Evolutionary conservation across 2,797 vertebrate species (phyloP), one percentile per base, ranked within the genome.

Genomic region (Buceros bicornis): DNA sequence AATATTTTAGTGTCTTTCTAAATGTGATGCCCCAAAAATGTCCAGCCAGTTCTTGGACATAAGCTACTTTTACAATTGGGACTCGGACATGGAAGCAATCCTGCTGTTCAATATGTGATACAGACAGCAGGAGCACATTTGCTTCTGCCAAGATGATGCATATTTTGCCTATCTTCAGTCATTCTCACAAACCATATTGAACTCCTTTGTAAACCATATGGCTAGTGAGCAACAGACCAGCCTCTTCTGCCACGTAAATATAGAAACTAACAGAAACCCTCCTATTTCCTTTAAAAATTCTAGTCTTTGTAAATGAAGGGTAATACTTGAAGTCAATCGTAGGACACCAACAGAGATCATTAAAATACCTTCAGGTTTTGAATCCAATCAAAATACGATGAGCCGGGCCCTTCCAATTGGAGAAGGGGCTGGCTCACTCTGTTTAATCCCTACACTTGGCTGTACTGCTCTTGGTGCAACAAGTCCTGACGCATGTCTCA

Each of bases 401-500:
- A 93, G 61, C 12, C 2, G 2, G 35, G 19, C 33, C 45, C 42
- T 86, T 61, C 33, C 72, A 88, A 6, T 1, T 0, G 14, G 65
- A 74, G 47, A 9, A 69, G 90, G 60, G 62, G 43, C n/a, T 56
- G 74, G 35, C 28, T 96, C 18, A 29, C 69, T 53, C 2, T 18
- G 13, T 64, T 83, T 58, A 91, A 95, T 58, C 81, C 81, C 69
- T 71, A 56, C 29, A 14, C 47, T 67, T 65, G 93, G 62, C 70
- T 82, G 2, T 26, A 64, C 13, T 66, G 16, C 40, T 13, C 14
- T 1, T 26, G 48, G 91, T 53, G 42, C 77, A 85, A 85, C 87
- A 85, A 94, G 90, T 89, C 92, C 16, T 87, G 90, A 70, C 95
- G 90, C 73, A 92, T 0, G 4, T 21, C 74, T 61, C n/a, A 14